Percentiles rank a stretch among this genome's conserved stretches.
Conservation (phyloP, 2,797 vertebrate genomes). For the Lagocephalus sceleratus region DNA sequence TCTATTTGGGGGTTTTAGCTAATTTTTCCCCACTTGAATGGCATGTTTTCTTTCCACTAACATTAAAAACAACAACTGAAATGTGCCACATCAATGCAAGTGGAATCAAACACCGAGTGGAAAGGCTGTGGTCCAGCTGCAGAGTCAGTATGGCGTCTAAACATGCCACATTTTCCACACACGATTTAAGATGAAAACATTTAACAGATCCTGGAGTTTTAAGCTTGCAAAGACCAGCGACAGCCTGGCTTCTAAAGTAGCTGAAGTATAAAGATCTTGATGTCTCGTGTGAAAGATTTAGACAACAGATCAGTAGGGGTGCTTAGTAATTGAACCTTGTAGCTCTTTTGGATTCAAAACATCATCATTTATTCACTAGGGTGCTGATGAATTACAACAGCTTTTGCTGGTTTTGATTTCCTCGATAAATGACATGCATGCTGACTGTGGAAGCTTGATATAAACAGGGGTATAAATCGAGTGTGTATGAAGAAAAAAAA, state of each 20-base stretch:
- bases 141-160: too few species aligned
- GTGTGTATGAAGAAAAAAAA: too few species aligned
- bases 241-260: constrained; percentile 22
- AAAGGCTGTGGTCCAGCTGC: too few species aligned
- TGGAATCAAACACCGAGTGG: neutral
- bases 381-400: constrained; percentile 18
- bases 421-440: neutral
- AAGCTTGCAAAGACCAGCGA: neutral
- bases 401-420: neutral
- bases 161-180: constrained; percentile 9
- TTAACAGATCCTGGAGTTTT: constrained; percentile 20
- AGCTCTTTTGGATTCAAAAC: constrained; percentile 46
- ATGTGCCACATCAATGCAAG: neutral
- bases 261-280: constrained; percentile 18
- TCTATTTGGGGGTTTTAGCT: too few species aligned
- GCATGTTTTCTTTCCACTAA: neutral
- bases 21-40: too few species aligned
- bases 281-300: constrained; percentile 36
- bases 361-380: constrained; percentile 55
- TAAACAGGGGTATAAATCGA: too few species aligned
- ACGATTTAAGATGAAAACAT: constrained; percentile 15
- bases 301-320: constrained; percentile 54
- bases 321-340: constrained; percentile 33
- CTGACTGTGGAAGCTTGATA: too few species aligned
- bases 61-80: neutral